A percentile compares a stretch with the other conserved stretches of the same genome.
phyloP scores from a whole-genome alignment of 1,140 invertebrate species.

The Eumaeus atala region DNA sequence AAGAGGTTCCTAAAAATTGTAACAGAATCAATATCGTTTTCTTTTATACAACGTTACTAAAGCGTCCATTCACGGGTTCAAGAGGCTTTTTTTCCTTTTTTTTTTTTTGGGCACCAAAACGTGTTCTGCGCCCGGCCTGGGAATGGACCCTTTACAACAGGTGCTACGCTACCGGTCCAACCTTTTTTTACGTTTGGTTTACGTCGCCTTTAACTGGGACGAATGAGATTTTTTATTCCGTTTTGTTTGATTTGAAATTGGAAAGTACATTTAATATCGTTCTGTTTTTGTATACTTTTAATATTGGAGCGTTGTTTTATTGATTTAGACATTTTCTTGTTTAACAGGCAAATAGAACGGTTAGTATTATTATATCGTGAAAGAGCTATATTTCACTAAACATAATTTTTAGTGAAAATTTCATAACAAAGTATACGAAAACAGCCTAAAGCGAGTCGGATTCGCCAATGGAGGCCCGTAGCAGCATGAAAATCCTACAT shows the following conservation, averaged over 20 bases:
- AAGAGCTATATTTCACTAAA: too few relatives aligned
- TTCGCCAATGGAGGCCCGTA: too few relatives aligned
- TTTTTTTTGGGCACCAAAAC: constrained; percentile 27
- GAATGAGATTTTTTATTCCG: constrained; percentile 24
- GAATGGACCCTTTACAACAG: constrained; percentile 48
- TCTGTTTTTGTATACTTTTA: constrained; percentile 1
- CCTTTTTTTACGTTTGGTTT: constrained; percentile 23
- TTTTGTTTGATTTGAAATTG: constrained; percentile 6
- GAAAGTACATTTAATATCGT: neutral
- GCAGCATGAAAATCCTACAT: too few relatives aligned
- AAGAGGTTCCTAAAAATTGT: too few relatives aligned
- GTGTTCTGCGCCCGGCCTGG: constrained; percentile 33
- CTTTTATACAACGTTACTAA: neutral
- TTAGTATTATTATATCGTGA: too few relatives aligned
- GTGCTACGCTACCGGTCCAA: constrained; percentile 39
- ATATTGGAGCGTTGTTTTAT: neutral
- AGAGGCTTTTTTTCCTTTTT: constrained; percentile 25
- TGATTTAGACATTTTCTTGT: constrained; percentile 2
- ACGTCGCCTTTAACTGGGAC: constrained; percentile 21
- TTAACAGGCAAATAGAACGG: too few relatives aligned
- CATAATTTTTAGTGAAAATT: too few relatives aligned
- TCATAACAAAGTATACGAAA: too few relatives aligned
- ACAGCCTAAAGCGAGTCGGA: too few relatives aligned
- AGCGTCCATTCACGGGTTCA: constrained; percentile 15
- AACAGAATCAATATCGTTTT: too few relatives aligned